These are phyloP conservation scores for Drosophila ironensis DNA, from an alignment of 1,140 invertebrate species.

Conservation along the genomic window DNA sequence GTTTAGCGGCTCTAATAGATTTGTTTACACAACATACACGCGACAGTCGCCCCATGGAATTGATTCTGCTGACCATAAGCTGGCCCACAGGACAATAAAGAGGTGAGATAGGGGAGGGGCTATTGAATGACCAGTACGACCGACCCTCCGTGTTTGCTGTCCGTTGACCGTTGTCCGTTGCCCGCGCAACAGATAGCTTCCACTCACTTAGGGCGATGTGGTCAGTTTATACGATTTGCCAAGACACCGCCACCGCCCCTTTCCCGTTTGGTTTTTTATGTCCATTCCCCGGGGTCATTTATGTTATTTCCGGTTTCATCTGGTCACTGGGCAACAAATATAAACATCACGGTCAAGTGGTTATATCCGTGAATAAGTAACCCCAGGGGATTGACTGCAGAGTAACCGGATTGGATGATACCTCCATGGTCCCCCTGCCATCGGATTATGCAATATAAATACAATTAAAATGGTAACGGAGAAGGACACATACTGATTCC, in stretches of 20 bases:
- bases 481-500: constrained; percentile 8
- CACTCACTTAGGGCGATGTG: constrained; percentile 64
- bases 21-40: constrained; percentile 64
- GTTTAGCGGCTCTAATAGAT: constrained; percentile 73
- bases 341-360: constrained; percentile 61
- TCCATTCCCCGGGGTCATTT: constrained; percentile 71
- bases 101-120: not conserved
- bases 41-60: constrained; percentile 42
- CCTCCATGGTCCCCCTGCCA: not conserved
- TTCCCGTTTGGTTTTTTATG: not conserved
- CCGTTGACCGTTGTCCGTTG: constrained; percentile 18
- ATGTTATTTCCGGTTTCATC: constrained; percentile 72
- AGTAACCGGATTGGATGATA: constrained; percentile 32
- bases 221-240: constrained; percentile 76
- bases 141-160: not conserved
- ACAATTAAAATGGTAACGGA: constrained; percentile 46
- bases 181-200: constrained; percentile 61
- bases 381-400: constrained; percentile 25
- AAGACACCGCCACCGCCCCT: constrained; percentile 38
- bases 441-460: constrained; percentile 25
- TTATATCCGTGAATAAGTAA: constrained; percentile 46
- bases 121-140: constrained; percentile 24
- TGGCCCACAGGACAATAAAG: constrained; percentile 3
- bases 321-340: constrained; percentile 49
- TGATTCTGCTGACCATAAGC: constrained; percentile 22